Evolutionary conservation across 2,888 invertebrate genomes (phyloP).

Genomic region (Eupithecia pulchellata): DNA sequence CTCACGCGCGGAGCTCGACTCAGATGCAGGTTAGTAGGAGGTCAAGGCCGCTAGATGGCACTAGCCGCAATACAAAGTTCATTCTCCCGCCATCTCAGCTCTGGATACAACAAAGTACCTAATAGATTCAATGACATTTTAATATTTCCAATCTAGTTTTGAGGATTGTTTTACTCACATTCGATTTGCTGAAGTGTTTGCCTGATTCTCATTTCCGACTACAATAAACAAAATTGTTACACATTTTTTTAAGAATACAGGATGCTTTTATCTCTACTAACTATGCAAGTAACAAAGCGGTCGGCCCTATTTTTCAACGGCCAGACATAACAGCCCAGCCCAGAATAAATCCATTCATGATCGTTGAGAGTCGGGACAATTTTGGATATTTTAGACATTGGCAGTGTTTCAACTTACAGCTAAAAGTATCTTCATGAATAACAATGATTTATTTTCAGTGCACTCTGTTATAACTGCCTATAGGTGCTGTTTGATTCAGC

Average conservation of each 20-base stretch:
- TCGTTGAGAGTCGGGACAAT: slow-evolving; percentile 31
- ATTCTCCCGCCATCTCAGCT: slow-evolving; percentile 49
- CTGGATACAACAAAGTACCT: slow-evolving; percentile 43
- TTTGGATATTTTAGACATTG: slow-evolving; percentile 35
- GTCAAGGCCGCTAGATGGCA: slow-evolving; percentile 61
- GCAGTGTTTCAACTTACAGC: slow-evolving; percentile 31
- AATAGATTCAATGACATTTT: slow-evolving; percentile 37
- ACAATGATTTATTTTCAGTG: slow-evolving; percentile 30
- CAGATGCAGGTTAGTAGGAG: slow-evolving; percentile 45
- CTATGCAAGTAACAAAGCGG: background rate
- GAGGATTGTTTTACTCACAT: slow-evolving; percentile 8
- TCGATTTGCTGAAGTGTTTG: background rate
- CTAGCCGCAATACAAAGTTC: slow-evolving; percentile 69
- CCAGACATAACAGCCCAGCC: slow-evolving; percentile 17
- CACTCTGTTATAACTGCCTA: slow-evolving; percentile 4
- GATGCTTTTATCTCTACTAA: background rate
- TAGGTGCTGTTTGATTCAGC: background rate
- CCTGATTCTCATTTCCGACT: background rate
- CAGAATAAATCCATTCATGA: slow-evolving; percentile 39
- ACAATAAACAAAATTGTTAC: background rate
- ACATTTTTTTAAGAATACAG: background rate
- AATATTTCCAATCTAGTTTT: slow-evolving; percentile 15
- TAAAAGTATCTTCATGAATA: slow-evolving; percentile 23
- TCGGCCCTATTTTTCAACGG: slow-evolving; percentile 5
- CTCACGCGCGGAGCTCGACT: slow-evolving; percentile 33